Base-by-base conservation (phyloP, 2,113 vertebrate species). In the Seriola aureovittata region DNA sequence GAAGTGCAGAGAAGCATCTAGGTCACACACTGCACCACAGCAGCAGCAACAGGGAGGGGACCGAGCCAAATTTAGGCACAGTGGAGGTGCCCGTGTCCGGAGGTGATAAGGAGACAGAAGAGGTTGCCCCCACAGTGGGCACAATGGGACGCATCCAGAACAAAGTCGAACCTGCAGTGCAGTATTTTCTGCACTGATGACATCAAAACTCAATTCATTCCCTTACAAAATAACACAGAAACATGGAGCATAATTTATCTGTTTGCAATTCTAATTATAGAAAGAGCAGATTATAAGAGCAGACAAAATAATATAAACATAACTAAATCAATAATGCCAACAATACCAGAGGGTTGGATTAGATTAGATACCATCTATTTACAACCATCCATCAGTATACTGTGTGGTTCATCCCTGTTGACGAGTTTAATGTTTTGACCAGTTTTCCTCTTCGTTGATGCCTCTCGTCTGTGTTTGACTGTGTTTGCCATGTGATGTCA, bases 21-120 rank as follows among this genome's bases (percentile, higher is more conserved):
- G 93, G 92, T 93, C 91, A 93, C 71, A 85, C 74, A 11, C 78
- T 67, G 75, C 86, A 84, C 44, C 74, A 62, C 38, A n/a, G 74
- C 79, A 62, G 59, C 72, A 70, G 59, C 67, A 70, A 81, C 83
- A 84, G 81, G 78, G 84, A 88, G 48, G 71, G 65, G 79, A 46
- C 48, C 2, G 59, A 81, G 83, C 73, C 84, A 86, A 77, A 92
- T 90, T 87, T 90, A 86, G 86, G 74, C 87, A 69, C 70, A 82
- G 90, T 81, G 81, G 91, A 86, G 86, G 79, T 87, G 82, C 63
- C 85, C 60, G 67, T 88, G 90, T 87, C 78, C 85, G 86, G 89
- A 91, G 84, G 87, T 90, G 89, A 93, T 91, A 90, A 91, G 86
- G 70, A 88, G 63, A 77, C 19, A 4, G 48, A 72, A 60, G 76